Conservation (phyloP, 2,888 invertebrate genomes). For the Lasius fuliginosus region DNA sequence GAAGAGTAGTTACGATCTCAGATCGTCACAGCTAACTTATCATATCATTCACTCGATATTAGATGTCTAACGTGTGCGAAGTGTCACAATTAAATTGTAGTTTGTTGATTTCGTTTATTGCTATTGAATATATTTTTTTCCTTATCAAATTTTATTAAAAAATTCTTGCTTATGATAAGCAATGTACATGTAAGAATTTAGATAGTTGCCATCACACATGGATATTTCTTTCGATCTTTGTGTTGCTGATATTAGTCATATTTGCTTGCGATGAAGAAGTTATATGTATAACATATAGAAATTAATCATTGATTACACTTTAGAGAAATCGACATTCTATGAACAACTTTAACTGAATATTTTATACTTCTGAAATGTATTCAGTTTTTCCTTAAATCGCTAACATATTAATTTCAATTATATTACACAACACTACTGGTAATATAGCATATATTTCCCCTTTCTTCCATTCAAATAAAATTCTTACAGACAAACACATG, state of each 20-base stretch:
- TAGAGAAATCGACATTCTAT: neutral
- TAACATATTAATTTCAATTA: neutral
- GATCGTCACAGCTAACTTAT: conserved; percentile 60
- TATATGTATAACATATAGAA: neutral
- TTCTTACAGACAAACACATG: neutral
- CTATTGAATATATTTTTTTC: neutral
- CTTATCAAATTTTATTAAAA: neutral
- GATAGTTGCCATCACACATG: neutral
- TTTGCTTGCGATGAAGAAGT: neutral
- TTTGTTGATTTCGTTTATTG: neutral
- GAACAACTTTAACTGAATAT: neutral
- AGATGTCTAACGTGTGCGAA: neutral
- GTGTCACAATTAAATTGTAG: conserved; percentile 21
- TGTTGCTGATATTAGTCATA: neutral
- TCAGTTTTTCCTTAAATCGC: neutral
- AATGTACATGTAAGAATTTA: neutral
- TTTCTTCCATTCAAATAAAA: neutral
- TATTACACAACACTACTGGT: too few relatives aligned
- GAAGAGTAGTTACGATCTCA: conserved; percentile 70
- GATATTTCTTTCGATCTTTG: neutral
- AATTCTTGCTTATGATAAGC: neutral
- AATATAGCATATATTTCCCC: neutral
- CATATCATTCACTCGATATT: conserved; percentile 23
- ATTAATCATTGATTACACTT: neutral
- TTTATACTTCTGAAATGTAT: neutral